Percentiles rank a stretch among this genome's conserved stretches.
Conservation (phyloP, 2,797 vertebrate species). For the Acipenser oxyrinchus region DNA sequence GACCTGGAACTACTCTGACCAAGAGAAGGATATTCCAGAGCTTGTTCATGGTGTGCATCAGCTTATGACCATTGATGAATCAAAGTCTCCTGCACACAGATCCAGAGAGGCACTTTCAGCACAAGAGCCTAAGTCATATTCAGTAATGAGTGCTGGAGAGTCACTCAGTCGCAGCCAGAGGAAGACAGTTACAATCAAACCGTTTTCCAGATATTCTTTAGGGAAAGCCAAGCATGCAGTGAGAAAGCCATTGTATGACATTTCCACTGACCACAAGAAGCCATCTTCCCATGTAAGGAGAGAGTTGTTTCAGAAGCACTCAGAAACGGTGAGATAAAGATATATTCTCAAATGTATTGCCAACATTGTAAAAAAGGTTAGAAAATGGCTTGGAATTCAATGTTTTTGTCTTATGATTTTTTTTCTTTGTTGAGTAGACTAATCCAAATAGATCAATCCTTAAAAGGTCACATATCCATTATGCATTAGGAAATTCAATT, state of each 20-base stretch:
- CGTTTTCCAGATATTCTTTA: conserved; percentile 38
- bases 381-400: not conserved
- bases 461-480: too few species aligned
- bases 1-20: conserved; percentile 27
- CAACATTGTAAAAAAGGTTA: not conserved
- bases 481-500: too few species aligned
- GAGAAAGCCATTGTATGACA: conserved; percentile 37
- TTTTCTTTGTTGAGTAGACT: too few species aligned
- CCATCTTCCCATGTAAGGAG: conserved; percentile 43
- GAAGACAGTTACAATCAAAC: conserved; percentile 40
- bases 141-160: not conserved
- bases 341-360: not conserved
- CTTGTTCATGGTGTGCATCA: not conserved
- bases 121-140: not conserved
- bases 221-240: conserved; percentile 36
- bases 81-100: not conserved
- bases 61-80: conserved; percentile 16
- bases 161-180: conserved; percentile 16
- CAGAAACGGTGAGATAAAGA: conserved; percentile 34
- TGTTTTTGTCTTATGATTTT: too few species aligned
- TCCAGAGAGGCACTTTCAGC: not conserved
- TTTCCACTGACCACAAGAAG: not conserved
- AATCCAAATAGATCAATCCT: too few species aligned
- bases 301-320: conserved; percentile 20
- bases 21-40: conserved; percentile 24